Evolutionary conservation across 1,140 invertebrate genomes (phyloP).

Genomic region (Globodera rostochiensis): DNA sequence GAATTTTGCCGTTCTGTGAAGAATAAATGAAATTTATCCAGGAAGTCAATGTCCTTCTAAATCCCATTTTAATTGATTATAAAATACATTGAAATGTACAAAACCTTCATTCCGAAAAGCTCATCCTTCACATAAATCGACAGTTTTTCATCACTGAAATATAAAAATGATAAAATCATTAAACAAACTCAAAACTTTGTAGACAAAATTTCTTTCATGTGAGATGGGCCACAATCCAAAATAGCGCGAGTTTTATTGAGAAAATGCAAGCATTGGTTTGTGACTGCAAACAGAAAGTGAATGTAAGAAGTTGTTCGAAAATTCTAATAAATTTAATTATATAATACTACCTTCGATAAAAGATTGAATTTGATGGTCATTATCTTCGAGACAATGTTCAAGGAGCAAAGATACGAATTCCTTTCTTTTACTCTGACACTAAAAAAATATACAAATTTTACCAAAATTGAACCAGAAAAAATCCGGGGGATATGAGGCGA

Average conservation of each 20-base stretch:
- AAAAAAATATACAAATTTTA: slow-evolving; percentile 13
- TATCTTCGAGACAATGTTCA: background rate
- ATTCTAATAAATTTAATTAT: background rate
- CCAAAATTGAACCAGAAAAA: background rate
- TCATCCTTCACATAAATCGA: slow-evolving; percentile 53
- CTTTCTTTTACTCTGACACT: slow-evolving; percentile 39
- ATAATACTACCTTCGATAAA: background rate
- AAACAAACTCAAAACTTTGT: slow-evolving; percentile 8
- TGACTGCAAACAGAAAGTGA: background rate
- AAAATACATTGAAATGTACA: background rate
- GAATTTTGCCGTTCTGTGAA: background rate
- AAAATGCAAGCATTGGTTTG: slow-evolving; percentile 18
- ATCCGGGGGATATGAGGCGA: background rate
- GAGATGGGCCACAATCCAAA: slow-evolving; percentile 31
- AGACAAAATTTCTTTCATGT: slow-evolving; percentile 47
- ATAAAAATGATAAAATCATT: background rate
- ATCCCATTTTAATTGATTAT: slow-evolving; percentile 9
- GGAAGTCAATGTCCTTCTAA: slow-evolving; percentile 48
- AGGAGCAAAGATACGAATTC: slow-evolving; percentile 36
- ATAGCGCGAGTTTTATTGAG: slow-evolving; percentile 42
- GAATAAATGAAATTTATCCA: slow-evolving; percentile 36
- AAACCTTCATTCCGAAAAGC: slow-evolving; percentile 47
- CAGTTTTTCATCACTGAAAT: slow-evolving; percentile 37
- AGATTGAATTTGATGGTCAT: background rate
- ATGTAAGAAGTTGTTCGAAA: too few species aligned